Conservation (phyloP, 2,113 vertebrate genomes). For the Vulpes lagopus region DNA sequence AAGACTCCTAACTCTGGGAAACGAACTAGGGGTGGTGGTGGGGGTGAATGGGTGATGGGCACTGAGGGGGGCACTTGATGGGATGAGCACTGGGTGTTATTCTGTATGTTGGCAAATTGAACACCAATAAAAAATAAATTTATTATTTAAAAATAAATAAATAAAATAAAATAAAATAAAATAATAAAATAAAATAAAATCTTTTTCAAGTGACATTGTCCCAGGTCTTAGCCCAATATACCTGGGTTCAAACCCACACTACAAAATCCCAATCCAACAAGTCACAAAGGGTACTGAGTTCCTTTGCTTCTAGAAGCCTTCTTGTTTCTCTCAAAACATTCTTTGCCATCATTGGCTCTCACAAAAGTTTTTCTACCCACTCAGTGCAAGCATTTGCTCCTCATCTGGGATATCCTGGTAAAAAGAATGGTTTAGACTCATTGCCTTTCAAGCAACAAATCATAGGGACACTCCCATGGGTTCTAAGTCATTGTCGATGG, state of each 20-base stretch:
- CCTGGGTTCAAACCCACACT: background rate
- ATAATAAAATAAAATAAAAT: no score
- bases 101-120: no score
- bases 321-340: background rate
- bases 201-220: background rate
- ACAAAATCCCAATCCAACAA: background rate
- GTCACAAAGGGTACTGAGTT: background rate
- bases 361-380: background rate
- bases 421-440: background rate
- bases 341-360: background rate
- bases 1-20: no score
- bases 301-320: background rate
- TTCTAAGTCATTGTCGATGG: background rate
- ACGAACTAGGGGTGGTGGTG: no score
- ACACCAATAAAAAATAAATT: no score
- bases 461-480: background rate
- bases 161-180: no score
- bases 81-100: no score
- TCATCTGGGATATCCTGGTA: background rate
- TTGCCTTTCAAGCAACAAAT: background rate
- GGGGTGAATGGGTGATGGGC: no score
- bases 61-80: no score
- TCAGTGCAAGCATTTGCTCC: background rate
- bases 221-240: background rate
- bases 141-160: no score